Evolutionary conservation across 2,888 invertebrate genomes (phyloP), one percentile per base, ranked within the genome.

Genomic region (Mactromeris polynyma): DNA sequence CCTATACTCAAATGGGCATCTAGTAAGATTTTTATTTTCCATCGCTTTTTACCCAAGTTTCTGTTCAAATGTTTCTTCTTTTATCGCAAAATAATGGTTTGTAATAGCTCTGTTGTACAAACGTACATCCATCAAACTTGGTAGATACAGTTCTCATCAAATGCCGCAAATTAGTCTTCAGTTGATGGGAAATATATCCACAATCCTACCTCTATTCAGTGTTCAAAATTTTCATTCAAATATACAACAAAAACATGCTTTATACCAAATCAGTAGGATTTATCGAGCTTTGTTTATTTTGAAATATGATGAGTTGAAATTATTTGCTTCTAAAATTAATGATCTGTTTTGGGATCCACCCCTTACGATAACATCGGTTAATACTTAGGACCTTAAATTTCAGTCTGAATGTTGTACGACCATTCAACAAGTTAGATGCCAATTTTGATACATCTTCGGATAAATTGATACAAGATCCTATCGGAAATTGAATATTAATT

Each of bases 281-380:
- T 54, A 78, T 77, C 31, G 46, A 77, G 36, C 84, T 40, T 86
- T 86, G 86, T 89, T 86, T 89, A 84, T 89, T 89, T 86, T 89
- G 89, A 81, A 86, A 89, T 81, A n/a, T 38, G 64, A 89, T 86
- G 83, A 26, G 58, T 54, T 81, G 77, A 81, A 73, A 84, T 83
- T 58, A 69, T 69, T 89, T 78, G 73, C 58, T 51, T 81, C 69
- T 36, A n/a, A 46, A 84, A 84, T 84, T 73, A 88, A 88, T 83
- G 88, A 88, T 51, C 88, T 81, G 82, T 73, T 73, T 40, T 40
- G 33, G 42, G 80, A 64, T 40, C 83, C 84, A 73, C 88, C 84
- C 58, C 26, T 36, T 40, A 4, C 19, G 84, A 84, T 84, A 84
- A 54, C 36, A 84, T 84, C 84, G 17, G 54, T 73, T 64, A 46